phyloP scores from a whole-genome alignment of 2,888 invertebrate species.

The Mythimna loreyi region DNA sequence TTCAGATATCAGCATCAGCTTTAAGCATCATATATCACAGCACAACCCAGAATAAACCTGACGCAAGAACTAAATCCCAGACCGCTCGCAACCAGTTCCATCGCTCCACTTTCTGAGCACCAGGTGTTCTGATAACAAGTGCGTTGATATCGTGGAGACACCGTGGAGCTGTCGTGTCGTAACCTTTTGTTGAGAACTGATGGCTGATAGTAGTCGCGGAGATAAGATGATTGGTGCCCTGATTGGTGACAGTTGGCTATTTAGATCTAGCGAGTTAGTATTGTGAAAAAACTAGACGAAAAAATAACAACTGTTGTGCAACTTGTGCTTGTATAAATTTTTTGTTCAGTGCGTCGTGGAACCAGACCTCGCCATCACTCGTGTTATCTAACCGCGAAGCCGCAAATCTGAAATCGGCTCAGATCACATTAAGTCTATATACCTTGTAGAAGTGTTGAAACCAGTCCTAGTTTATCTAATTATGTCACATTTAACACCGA shows the following conservation, averaged over 20 bases:
- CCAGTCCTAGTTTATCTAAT: constrained; percentile 28
- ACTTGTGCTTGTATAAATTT: background rate
- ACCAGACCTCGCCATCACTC: background rate
- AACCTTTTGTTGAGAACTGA: constrained; percentile 13
- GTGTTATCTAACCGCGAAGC: background rate
- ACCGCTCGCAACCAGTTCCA: constrained; percentile 42
- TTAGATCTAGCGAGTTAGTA: constrained; percentile 22
- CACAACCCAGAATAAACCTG: constrained; percentile 44
- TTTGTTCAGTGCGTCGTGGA: background rate
- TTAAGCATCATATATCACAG: constrained; percentile 19
- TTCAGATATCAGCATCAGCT: too few species aligned
- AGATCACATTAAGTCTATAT: constrained; percentile 1
- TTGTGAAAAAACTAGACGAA: constrained; percentile 31
- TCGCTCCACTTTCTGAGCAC: constrained; percentile 51
- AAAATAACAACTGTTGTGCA: background rate
- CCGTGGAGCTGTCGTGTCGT: constrained; percentile 20
- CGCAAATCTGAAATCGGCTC: background rate
- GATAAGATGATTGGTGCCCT: constrained; percentile 28
- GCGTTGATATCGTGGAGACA: constrained; percentile 34
- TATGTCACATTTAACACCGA: constrained; percentile 28
- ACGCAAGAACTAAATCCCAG: constrained; percentile 58
- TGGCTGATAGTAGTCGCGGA: constrained; percentile 9
- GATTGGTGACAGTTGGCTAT: constrained; percentile 30
- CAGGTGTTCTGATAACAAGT: constrained; percentile 61
- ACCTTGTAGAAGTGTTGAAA: constrained; percentile 7